Evolutionary conservation across 2,888 invertebrate genomes (phyloP).

Genomic region (Lochmaea crataegi): DNA sequence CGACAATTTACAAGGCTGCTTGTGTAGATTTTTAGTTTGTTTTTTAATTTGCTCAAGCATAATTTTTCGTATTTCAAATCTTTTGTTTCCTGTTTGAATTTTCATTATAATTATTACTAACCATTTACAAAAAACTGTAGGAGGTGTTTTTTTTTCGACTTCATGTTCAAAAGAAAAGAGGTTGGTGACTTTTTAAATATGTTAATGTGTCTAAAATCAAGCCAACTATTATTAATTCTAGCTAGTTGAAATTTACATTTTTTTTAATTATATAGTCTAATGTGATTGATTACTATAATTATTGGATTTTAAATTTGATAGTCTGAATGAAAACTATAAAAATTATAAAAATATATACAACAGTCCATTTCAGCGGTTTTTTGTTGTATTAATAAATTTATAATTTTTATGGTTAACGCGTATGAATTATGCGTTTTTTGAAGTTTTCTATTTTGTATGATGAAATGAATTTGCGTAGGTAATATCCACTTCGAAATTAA

Average conservation of each 20-base stretch:
- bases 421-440: background rate
- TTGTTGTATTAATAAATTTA: background rate
- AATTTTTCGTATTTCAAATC: background rate
- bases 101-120: background rate
- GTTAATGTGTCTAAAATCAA: conserved; percentile 5
- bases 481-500: background rate
- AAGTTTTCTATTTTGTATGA: background rate
- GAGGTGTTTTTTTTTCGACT: background rate
- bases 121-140: background rate
- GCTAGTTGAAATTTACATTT: conserved; percentile 13
- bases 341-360: background rate
- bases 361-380: conserved; percentile 5
- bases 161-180: background rate
- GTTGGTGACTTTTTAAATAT: conserved; percentile 10
- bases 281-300: conserved; percentile 17
- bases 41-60: background rate
- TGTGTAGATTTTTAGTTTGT: too few species aligned
- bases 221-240: conserved; percentile 11
- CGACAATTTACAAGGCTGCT: too few species aligned
- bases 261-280: conserved; percentile 8
- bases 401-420: background rate
- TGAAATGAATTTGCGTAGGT: background rate
- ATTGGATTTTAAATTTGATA: background rate
- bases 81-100: background rate
- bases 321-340: background rate